Base-by-base conservation (phyloP, 2,797 vertebrate genomes). In the Poecile montanus region DNA sequence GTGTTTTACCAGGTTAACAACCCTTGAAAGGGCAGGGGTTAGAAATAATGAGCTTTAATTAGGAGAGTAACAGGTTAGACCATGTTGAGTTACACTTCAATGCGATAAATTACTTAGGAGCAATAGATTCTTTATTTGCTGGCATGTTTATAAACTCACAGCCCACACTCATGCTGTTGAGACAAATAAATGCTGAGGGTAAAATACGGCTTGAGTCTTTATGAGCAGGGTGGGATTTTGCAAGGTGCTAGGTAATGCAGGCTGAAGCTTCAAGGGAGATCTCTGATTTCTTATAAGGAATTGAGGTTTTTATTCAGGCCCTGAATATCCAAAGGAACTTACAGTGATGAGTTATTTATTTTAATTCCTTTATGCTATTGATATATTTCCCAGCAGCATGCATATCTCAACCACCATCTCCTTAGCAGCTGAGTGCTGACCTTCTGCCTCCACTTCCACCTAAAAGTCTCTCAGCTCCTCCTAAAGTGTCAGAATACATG, bases 1-100 rank as follows among this genome's bases (percentile, higher is more conserved):
- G 47, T 58, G 65, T 82, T 95, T 77, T 78, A 91, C 80, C 54
- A 65, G 66, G 83, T 84, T 51, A 84, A 58, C 47, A 90, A 54
- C 36, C 44, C 40, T 62, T 81, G 50, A 53, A 80, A 88, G 76
- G 65, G 30, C 65, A 77, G 38, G 48, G 65, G 65, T 89, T 67
- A 89, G 42, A 57, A 76, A 42, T 62, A 81, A 89, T 45, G 38
- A 81, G 30, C n/a, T 87, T 72, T 89, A 78, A 87, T 91, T 70
- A 82, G 75, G 47, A 72, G 38, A 34, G 58, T 36, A 81, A 60
- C 38, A 86, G 17, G 44, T 86, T 73, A 87, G 66, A 89, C 47
- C 54, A 75, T 58, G 67, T n/a, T 65, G 47, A 91, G 22, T 45
- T 53, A 38, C 0, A 2, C 45, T 42, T 88, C 50, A 34, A 29